Conservation (phyloP, 2,113 vertebrate species). For the Oxygymnocypris stewartii region DNA sequence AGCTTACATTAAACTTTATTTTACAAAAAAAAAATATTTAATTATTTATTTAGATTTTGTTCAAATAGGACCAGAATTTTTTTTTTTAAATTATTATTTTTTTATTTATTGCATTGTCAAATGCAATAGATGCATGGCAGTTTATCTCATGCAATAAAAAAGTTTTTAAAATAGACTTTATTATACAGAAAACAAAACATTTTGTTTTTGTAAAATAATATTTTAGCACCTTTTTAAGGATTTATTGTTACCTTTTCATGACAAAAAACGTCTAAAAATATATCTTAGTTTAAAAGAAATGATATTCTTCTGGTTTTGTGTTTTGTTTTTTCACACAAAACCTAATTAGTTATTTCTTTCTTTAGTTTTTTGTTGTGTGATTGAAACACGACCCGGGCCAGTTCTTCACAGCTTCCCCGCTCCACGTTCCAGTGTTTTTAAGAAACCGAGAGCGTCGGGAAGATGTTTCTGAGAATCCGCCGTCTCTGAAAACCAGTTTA, state of each 20-base stretch:
- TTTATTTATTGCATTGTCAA: background rate
- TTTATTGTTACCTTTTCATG: background rate
- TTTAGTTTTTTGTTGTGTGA: background rate
- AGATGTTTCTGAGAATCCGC: slow-evolving; percentile 43
- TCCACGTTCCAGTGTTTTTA: background rate
- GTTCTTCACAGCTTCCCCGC: background rate
- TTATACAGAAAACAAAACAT: too few relatives aligned
- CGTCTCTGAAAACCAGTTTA: slow-evolving; percentile 32
- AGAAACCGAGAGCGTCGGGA: background rate
- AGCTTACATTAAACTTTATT: too few relatives aligned
- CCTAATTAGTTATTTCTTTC: background rate
- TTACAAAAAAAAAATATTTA: background rate
- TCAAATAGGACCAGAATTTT: too few relatives aligned
- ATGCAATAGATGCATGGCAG: background rate
- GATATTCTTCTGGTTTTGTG: too few relatives aligned
- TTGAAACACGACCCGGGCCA: too few relatives aligned
- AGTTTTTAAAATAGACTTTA: background rate
- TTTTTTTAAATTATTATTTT: too few relatives aligned
- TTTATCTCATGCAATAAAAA: background rate
- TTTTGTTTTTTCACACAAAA: background rate
- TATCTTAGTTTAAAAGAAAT: too few relatives aligned
- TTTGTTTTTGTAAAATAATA: background rate
- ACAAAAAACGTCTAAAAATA: background rate
- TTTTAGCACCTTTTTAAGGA: background rate
- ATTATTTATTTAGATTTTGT: background rate